Base-by-base conservation (phyloP, 2,888 invertebrate genomes). In the Nomada lathburiana region DNA sequence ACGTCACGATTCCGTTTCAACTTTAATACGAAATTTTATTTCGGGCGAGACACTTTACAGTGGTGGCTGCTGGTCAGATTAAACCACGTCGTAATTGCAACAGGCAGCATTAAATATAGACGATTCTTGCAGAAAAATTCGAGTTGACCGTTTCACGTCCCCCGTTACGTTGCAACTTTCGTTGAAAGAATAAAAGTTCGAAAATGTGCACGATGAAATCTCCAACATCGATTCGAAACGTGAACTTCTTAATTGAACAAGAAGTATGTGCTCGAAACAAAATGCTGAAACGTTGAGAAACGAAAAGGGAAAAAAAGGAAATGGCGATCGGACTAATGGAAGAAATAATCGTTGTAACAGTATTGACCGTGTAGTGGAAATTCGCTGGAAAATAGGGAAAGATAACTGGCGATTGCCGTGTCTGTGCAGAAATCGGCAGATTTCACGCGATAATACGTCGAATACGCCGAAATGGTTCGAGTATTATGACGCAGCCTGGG, bases 401-500 rank as follows among this genome's bases (percentile, higher is more conserved):
- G 64, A 74, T 78, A 65, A 50, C 10, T 3, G 10, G 13, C 18
- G 42, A 59, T 76, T 36, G 55, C 47, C 13, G 29, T 55, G 23
- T 60, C 76, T 36, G 53, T 18, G 60, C 26, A 16, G 4, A 20
- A 59, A 63, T 70, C 44, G 57, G 18, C 64, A 44, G 29, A 52
- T 77, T 81, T 68, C 63, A 63, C 29, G 68, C 26, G 60, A 50
- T 20, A 62, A 62, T 18, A 44, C 57, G 53, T n/a, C 67, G 72
- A 82, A 73, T 72, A 75, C 60, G 55, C 50, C 68, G 44, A 53
- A 55, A 76, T 64, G 59, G 74, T 26, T 67, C 52, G 70, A 13
- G 79, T 57, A 74, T 75, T 76, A 82, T 80, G 76, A 80, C 65
- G 62, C 55, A 76, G 76, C 76, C 69, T 52, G 42, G 57, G 78